phyloP scores from a whole-genome alignment of 2,888 invertebrate genomes.

The Brachynemurus nebulosus region DNA sequence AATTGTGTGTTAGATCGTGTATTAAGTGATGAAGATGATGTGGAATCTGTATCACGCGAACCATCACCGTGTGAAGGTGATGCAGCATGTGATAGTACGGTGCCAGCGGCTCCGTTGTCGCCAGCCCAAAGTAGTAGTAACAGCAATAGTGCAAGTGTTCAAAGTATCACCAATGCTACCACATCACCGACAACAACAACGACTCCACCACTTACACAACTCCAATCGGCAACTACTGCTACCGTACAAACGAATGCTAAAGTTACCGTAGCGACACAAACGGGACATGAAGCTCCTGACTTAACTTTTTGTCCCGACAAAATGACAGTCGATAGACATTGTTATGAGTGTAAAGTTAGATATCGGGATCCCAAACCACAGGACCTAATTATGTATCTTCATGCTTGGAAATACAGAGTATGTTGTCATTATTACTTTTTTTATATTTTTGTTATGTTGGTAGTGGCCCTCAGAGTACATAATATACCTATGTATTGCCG shows the following conservation, averaged over 20 bases:
- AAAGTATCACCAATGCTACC: background rate
- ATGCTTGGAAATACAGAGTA: constrained; percentile 87
- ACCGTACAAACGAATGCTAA: constrained; percentile 29
- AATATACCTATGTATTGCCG: too few relatives aligned
- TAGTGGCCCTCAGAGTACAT: too few relatives aligned
- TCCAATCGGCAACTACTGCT: constrained; percentile 34
- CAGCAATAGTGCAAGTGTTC: background rate
- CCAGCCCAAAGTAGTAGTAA: constrained; percentile 20
- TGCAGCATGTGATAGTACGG: constrained; percentile 30
- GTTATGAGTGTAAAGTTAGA: constrained; percentile 84
- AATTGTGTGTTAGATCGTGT: constrained; percentile 28
- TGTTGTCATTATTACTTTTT: too few relatives aligned
- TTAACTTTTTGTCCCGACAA: constrained; percentile 52
- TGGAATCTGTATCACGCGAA: constrained; percentile 49
- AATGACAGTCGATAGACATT: constrained; percentile 70
- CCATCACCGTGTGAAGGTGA: constrained; percentile 59
- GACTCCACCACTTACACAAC: constrained; percentile 29
- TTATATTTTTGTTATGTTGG: too few relatives aligned
- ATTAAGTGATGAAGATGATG: constrained; percentile 50
- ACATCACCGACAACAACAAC: constrained; percentile 20
- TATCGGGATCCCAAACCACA: constrained; percentile 84
- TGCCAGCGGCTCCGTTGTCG: constrained; percentile 26
- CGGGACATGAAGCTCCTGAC: constrained; percentile 63
- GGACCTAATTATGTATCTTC: constrained; percentile 90
- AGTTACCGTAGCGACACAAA: constrained; percentile 76